Base-by-base conservation (phyloP, 2,113 vertebrate genomes). In the Macrotus californicus region DNA sequence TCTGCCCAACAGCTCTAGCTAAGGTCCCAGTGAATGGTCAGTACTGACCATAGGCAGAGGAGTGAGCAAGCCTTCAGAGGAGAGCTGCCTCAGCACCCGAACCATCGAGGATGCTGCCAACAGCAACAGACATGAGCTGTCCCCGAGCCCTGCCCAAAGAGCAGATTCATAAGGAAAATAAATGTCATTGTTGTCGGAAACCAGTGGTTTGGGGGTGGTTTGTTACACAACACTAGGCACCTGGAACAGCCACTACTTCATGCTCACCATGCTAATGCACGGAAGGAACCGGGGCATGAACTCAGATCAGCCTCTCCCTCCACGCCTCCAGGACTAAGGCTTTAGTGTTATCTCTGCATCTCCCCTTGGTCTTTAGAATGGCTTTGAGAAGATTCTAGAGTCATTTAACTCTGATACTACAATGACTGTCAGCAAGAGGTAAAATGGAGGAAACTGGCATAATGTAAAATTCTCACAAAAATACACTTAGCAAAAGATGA, bases 391-490 rank as follows among this genome's bases (percentile, higher is more conserved):
- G 75, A 94, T 95, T 91, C 75, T 95, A 67, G 90, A 52, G 70
- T 70, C 36, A 94, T 69, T 72, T n/a, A n/a, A 70, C n/a, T 67
- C 76, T 84, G 59, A 22, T 52, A 88, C 31, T 56, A 79, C 87
- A 48, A 91, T 93, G 61, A 95, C 50, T 94, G n/a, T 64, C 70
- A 82, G 34, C 56, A 31, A 93, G 76, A 94, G 14, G 67, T 61
- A 90, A 83, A 87, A 88, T 29, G 2, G 66, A 87, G 61, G 81
- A 93, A 86, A 92, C 22, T 79, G 59, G 69, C 31, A 85, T 87
- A 81, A 90, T 69, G 75, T 21, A 69, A 56, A 89, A 93, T 89
- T 87, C 69, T 84, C 76, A 93, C 36, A 69, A 93, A 97, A 92
- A 90, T 56, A 93, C 3, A 76, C 46, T 92, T 88, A 87, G 26